phyloP scores from a whole-genome alignment of 2,888 invertebrate species.

The Tortricodes alternella region DNA sequence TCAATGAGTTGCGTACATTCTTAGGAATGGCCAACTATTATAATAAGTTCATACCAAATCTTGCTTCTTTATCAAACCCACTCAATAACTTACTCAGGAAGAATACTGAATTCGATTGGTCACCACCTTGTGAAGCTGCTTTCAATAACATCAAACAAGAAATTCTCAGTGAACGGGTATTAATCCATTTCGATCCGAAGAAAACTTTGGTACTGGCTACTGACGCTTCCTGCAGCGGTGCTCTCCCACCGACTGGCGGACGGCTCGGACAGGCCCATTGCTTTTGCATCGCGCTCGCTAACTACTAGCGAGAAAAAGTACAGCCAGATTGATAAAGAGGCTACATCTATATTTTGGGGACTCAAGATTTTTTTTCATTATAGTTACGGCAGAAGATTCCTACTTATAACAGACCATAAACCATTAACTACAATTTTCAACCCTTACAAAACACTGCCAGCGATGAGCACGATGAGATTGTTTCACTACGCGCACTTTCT shows the following conservation, averaged over 20 bases:
- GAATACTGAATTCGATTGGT: background rate
- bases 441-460: slow-evolving; percentile 38
- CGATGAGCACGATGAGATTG: slow-evolving; percentile 35
- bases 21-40: slow-evolving; percentile 22
- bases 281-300: slow-evolving; percentile 36
- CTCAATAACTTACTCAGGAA: background rate
- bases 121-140: background rate
- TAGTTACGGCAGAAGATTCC: slow-evolving; percentile 48
- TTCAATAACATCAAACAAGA: background rate
- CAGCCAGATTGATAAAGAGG: slow-evolving; percentile 53
- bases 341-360: slow-evolving; percentile 45
- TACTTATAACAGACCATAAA: slow-evolving; percentile 47
- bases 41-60: slow-evolving; percentile 21
- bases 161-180: background rate
- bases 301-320: slow-evolving; percentile 45
- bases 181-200: slow-evolving; percentile 6
- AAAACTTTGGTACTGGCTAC: slow-evolving; percentile 4
- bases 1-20: slow-evolving; percentile 6
- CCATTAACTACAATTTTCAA: slow-evolving; percentile 46
- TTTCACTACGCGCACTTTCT: slow-evolving; percentile 39
- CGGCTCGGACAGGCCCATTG: slow-evolving; percentile 15
- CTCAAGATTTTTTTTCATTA: slow-evolving; percentile 49
- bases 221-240: slow-evolving; percentile 12
- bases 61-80: background rate
- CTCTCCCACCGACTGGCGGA: slow-evolving; percentile 1